These are phyloP conservation scores for Papilio machaon DNA, from an alignment of 1,140 invertebrate genomes.

Conservation along the genomic window DNA sequence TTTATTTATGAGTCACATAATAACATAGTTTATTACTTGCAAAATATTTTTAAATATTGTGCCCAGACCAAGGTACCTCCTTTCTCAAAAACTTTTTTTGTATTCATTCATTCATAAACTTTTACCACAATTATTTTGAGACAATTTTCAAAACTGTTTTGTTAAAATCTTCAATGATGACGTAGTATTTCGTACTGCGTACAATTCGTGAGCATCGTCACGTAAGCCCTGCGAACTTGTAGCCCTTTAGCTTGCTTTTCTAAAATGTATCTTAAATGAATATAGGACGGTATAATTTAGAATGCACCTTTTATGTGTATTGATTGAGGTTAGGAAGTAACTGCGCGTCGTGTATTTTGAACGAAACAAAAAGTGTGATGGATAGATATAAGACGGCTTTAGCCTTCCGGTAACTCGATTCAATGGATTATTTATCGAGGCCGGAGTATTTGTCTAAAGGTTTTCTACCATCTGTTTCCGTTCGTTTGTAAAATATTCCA, in stretches of 20 bases:
- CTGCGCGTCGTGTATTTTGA: constrained; percentile 21
- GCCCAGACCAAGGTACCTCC: not conserved
- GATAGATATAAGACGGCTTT: constrained; percentile 8
- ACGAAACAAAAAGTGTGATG: constrained; percentile 19
- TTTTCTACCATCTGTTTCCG: constrained; percentile 9
- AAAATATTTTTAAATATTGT: not conserved
- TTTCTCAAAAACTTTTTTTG: not conserved
- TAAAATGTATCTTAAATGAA: constrained; percentile 14
- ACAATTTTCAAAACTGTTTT: not conserved
- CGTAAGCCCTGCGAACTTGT: constrained; percentile 42
- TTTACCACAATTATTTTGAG: not conserved
- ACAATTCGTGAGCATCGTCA: constrained; percentile 44
- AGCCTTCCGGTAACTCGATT: constrained; percentile 9
- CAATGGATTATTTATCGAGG: not conserved
- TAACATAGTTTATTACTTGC: not conserved
- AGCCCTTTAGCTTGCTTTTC: not conserved
- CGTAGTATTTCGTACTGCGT: constrained; percentile 22
- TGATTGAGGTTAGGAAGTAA: constrained; percentile 21
- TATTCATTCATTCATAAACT: not conserved
- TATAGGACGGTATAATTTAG: not conserved
- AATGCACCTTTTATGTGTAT: not conserved
- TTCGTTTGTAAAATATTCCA: not conserved
- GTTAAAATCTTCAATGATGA: constrained; percentile 12
- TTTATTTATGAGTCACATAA: not conserved
- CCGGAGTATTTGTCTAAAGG: not conserved